Conservation (phyloP, 30 jellyfish, hydroid and myxozoan genomes). For the Phacellophora camtschatica region DNA sequence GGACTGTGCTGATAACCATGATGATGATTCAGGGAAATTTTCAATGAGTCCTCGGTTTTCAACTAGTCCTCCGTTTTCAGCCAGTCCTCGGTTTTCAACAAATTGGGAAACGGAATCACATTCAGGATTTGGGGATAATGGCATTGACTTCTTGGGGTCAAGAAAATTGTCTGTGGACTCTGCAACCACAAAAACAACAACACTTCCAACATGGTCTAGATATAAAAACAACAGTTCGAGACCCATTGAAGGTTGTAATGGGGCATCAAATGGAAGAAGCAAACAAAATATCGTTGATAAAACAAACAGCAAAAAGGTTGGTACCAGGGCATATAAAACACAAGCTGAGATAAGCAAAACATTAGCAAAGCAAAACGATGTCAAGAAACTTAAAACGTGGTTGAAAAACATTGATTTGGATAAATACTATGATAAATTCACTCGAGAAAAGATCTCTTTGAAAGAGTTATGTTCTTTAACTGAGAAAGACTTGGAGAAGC, state of each 20-base stretch:
- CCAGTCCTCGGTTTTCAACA: neutral
- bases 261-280: neutral
- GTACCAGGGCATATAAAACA: neutral
- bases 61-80: too few relatives aligned
- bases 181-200: neutral
- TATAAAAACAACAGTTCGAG: neutral
- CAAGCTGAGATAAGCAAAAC: neutral
- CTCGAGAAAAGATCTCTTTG: conserved; percentile 22
- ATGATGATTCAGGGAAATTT: too few relatives aligned
- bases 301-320: neutral
- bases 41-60: too few relatives aligned
- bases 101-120: neutral
- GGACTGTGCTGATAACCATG: too few relatives aligned
- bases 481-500: conserved; percentile 29
- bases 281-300: neutral
- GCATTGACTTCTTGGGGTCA: neutral
- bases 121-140: neutral
- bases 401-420: conserved; percentile 4
- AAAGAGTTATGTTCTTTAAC: conserved; percentile 10
- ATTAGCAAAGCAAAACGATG: neutral
- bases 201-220: neutral
- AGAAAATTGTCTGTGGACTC: neutral
- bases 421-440: conserved; percentile 33
- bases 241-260: neutral
- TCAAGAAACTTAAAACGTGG: conserved; percentile 20